Base-by-base conservation (phyloP, 2,888 invertebrate genomes). In the Thalpophila matura region DNA sequence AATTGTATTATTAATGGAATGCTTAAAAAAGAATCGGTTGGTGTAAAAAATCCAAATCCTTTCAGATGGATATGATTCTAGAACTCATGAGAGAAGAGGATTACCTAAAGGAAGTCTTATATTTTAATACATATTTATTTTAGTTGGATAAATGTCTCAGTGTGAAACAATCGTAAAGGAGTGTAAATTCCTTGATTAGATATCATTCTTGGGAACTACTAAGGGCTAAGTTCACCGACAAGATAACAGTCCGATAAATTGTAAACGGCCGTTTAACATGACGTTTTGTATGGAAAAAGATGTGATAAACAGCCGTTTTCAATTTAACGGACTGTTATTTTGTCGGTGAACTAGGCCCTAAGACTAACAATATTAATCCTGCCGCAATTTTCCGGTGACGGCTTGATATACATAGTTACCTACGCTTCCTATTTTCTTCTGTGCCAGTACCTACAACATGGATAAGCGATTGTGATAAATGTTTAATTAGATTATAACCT, bases 101-200 rank as follows among this genome's bases (percentile, higher is more conserved):
- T 94, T 94, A 94, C 93, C 92, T 87, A 67, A 77, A 87, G 87
- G 89, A 88, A 92, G 89, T 76, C 85, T 89, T 86, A 85, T 87
- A 87, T 88, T 91, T 87, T 86, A 90, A 86, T 91, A 91, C 92
- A 93, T 93, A 93, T 93, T 93, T 92, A 91, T 91, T 93, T 91
- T 90, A 83, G 86, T 80, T 83, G 84, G 86, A 86, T n/a, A 89
- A 89, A 85, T 84, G 80, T 83, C 84, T 76, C 85, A 85, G 83
- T 82, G 84, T 86, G 81, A 85, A 86, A 84, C 87, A 92, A 89
- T 90, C 86, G 89, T 90, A 88, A 89, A 90, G 86, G 81, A 84
- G 87, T 88, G 86, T 91, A 90, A 89, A 91, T 89, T 73, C 87
- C 88, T 83, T 88, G 93, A 95, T 94, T 94, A 94, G 93, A 95